Conservation (phyloP, 2,797 vertebrate species). For the Chrysolophus pictus region DNA sequence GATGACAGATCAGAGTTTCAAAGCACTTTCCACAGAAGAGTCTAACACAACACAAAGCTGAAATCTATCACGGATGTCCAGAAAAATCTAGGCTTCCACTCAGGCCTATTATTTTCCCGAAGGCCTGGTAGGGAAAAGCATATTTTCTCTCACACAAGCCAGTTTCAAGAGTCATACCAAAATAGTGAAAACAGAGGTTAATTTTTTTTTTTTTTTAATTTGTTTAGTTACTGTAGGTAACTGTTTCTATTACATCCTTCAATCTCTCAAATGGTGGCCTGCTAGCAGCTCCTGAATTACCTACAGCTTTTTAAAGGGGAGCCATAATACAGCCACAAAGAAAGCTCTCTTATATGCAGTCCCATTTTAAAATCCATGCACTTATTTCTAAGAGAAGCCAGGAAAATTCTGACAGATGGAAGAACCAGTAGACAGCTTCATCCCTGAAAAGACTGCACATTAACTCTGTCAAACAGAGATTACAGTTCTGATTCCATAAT, state of each 20-base stretch:
- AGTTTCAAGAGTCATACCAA: neutral
- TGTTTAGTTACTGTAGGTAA: neutral
- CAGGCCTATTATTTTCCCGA: neutral
- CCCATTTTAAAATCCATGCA: neutral
- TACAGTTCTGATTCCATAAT: slow-evolving; percentile 63
- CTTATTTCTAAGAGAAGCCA: neutral
- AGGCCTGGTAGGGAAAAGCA: neutral
- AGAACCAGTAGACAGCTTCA: slow-evolving; percentile 53
- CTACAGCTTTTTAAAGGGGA: neutral
- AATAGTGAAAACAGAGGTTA: neutral
- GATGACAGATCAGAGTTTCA: neutral
- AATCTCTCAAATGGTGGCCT: neutral
- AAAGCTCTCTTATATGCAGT: neutral
- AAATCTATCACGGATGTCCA: neutral
- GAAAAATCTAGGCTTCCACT: neutral
- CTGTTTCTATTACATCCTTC: neutral
- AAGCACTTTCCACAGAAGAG: neutral
- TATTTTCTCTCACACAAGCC: neutral
- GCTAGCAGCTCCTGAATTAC: neutral
- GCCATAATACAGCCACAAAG: neutral
- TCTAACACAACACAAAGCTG: neutral
- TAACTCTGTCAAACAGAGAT: slow-evolving; percentile 51
- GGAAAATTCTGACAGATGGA: slow-evolving; percentile 58
- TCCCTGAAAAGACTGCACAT: slow-evolving; percentile 48
- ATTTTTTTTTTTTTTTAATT: neutral